phyloP scores from a whole-genome alignment of 1,140 invertebrate genomes.

The Drosophila nigrodunni region DNA sequence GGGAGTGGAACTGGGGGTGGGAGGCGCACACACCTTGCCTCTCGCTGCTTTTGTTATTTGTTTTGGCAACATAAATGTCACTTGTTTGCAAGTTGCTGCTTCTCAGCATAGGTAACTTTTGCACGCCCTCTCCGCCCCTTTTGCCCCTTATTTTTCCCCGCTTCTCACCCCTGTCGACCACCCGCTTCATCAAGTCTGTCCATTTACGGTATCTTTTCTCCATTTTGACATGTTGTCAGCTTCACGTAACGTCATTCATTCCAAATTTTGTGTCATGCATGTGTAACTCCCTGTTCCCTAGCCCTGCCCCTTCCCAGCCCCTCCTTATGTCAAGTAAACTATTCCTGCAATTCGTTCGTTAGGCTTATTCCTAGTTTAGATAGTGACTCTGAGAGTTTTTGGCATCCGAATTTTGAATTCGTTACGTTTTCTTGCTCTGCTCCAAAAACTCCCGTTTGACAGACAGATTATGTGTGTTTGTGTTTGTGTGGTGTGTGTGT shows the following conservation, averaged over 20 bases:
- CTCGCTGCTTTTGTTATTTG: conserved; percentile 61
- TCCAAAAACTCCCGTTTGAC: neutral
- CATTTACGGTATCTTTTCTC: conserved; percentile 76
- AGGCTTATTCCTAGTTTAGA: conserved; percentile 37
- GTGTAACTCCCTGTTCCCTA: neutral
- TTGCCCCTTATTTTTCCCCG: no score
- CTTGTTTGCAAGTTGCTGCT: conserved; percentile 69
- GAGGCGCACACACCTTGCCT: neutral
- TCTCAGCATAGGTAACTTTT: conserved; percentile 40
- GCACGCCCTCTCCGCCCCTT: neutral
- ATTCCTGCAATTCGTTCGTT: conserved; percentile 10
- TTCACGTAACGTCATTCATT: conserved; percentile 80
- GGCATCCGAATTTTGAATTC: conserved; percentile 31
- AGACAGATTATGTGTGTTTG: neutral
- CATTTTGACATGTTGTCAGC: conserved; percentile 80
- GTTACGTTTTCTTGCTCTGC: conserved; percentile 5
- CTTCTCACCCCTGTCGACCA: neutral
- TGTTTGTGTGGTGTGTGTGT: neutral
- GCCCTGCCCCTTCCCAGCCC: neutral
- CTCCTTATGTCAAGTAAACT: neutral
- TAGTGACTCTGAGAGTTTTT: conserved; percentile 40
- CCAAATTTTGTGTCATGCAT: conserved; percentile 76
- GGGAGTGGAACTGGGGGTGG: neutral
- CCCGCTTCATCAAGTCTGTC: conserved; percentile 30
- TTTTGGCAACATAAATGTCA: conserved; percentile 82